Percentiles rank a stretch among this genome's conserved stretches.
These are phyloP conservation scores for Ceratitis capitata DNA, from an alignment of 1,140 invertebrate species.

Conservation along the genomic window DNA sequence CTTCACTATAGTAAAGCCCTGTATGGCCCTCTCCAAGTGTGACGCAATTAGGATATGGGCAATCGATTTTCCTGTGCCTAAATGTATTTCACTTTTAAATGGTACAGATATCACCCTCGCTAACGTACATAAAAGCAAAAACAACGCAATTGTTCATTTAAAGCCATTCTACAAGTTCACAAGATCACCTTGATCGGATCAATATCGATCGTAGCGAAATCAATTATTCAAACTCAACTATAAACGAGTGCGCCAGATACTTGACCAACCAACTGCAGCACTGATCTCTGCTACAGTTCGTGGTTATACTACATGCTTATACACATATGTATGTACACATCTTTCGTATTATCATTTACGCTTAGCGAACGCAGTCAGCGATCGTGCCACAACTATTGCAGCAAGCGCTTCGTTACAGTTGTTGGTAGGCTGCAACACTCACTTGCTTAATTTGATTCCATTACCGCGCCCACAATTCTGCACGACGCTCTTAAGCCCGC, in stretches of 20 bases:
- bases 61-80: no score
- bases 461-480: slow-evolving; percentile 60
- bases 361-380: neutral
- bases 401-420: slow-evolving; percentile 11
- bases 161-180: neutral
- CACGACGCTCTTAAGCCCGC: neutral
- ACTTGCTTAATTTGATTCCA: slow-evolving; percentile 65
- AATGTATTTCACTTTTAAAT: no score
- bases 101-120: no score
- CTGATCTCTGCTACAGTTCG: neutral
- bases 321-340: neutral
- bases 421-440: slow-evolving; percentile 47
- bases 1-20: no score
- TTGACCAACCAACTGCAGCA: neutral
- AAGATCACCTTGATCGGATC: neutral
- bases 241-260: neutral
- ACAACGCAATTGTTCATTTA: no score
- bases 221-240: slow-evolving; percentile 21
- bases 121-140: no score
- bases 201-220: slow-evolving; percentile 9
- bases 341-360: neutral
- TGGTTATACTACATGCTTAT: neutral
- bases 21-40: no score
- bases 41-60: no score
- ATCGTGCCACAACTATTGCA: slow-evolving; percentile 23